phyloP scores from a whole-genome alignment of 2,797 vertebrate genomes.

The Sarcophilus harrisii region DNA sequence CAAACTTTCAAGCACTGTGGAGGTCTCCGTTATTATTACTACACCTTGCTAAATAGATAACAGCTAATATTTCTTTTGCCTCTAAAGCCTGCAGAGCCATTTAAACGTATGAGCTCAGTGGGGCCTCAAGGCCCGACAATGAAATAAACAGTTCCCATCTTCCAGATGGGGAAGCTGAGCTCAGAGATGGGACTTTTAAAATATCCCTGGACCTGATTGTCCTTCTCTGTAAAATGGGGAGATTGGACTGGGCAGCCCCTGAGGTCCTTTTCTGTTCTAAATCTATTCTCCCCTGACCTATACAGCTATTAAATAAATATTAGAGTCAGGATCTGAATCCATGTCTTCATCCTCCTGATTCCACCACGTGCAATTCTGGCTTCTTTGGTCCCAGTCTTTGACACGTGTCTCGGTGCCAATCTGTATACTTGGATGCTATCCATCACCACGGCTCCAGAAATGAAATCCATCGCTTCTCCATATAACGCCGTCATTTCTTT shows the following conservation, averaged over 20 bases:
- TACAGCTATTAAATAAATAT: neutral
- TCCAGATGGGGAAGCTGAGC: neutral
- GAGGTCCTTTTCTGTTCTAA: neutral
- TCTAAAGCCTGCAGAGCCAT: neutral
- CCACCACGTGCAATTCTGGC: neutral
- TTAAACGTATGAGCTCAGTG: neutral
- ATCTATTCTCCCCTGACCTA: neutral
- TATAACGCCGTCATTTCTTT: neutral
- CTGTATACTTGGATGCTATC: conserved; percentile 55
- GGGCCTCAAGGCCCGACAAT: neutral
- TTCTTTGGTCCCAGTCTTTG: neutral
- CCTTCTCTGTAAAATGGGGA: neutral
- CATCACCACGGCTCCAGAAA: conserved; percentile 55
- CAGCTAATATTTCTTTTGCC: neutral
- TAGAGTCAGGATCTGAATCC: neutral
- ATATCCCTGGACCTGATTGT: neutral
- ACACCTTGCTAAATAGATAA: neutral
- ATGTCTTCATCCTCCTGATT: neutral
- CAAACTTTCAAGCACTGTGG: neutral
- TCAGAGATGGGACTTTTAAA: neutral
- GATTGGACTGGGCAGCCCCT: neutral
- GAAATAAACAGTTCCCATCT: neutral
- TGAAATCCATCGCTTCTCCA: conserved; percentile 44
- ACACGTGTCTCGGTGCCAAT: conserved; percentile 24
- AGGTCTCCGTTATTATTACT: neutral